These are phyloP conservation scores for Denticeps clupeoides DNA, from an alignment of 2,797 vertebrate species.

Conservation along the genomic window DNA sequence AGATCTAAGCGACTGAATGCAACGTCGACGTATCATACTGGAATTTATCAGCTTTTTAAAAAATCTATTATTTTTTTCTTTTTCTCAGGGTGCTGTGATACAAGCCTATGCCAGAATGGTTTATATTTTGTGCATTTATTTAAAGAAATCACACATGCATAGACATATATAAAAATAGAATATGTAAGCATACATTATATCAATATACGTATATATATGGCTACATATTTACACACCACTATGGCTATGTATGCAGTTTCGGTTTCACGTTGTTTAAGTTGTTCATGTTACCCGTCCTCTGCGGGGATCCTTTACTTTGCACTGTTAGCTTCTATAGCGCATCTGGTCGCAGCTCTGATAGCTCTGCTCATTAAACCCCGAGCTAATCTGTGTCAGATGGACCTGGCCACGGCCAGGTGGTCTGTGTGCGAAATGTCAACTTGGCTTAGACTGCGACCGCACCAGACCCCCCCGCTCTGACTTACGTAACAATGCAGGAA, in stretches of 20 bases:
- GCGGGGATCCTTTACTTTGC: slow-evolving; percentile 60
- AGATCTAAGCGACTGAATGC: slow-evolving; percentile 54
- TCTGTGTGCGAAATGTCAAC: slow-evolving; percentile 48
- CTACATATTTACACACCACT: slow-evolving; percentile 49
- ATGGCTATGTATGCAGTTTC: slow-evolving; percentile 52
- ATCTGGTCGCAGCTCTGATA: slow-evolving; percentile 65
- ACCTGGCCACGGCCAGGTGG: slow-evolving; percentile 50
- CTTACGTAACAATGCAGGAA: slow-evolving; percentile 40
- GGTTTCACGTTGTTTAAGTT: slow-evolving; percentile 33
- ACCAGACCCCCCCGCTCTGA: slow-evolving; percentile 39
- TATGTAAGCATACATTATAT: slow-evolving; percentile 18
- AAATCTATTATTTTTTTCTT: slow-evolving; percentile 38
- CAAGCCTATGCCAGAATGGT: slow-evolving; percentile 60
- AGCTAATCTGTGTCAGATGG: slow-evolving; percentile 65
- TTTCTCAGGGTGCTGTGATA: slow-evolving; percentile 74
- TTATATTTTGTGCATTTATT: slow-evolving; percentile 66
- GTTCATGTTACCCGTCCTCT: slow-evolving; percentile 29
- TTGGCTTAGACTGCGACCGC: slow-evolving; percentile 52
- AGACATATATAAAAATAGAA: neutral
- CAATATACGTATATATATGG: slow-evolving; percentile 39
- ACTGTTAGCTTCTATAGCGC: slow-evolving; percentile 52
- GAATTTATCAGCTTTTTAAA: slow-evolving; percentile 60
- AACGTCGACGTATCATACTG: slow-evolving; percentile 71
- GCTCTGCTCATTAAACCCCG: slow-evolving; percentile 54
- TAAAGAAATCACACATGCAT: slow-evolving; percentile 38